These are phyloP conservation scores for Drosophila pandora DNA, from an alignment of 1,140 invertebrate species.

Conservation along the genomic window DNA sequence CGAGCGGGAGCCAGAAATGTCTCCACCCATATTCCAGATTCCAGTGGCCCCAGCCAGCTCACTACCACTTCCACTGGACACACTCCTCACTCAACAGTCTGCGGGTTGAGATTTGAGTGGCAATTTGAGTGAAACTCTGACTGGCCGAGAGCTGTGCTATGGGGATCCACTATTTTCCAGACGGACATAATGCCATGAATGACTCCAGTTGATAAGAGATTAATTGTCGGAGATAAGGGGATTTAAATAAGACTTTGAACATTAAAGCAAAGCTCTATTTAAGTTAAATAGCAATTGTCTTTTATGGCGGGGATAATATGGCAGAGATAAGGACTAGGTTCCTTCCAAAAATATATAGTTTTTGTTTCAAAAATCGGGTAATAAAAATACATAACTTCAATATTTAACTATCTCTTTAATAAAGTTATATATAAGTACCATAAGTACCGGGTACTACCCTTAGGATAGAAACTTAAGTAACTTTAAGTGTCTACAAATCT, in stretches of 20 bases:
- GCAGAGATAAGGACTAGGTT: neutral
- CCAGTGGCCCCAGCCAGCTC: constrained; percentile 49
- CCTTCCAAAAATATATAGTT: neutral
- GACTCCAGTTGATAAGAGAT: constrained; percentile 16
- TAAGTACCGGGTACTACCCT: too few species aligned
- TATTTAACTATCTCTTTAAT: too few species aligned
- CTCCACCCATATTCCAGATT: constrained; percentile 80
- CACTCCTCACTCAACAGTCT: constrained; percentile 21
- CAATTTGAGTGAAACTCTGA: constrained; percentile 60
- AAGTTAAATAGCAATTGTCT: too few species aligned
- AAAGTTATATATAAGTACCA: too few species aligned
- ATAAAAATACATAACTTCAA: too few species aligned
- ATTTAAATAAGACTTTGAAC: constrained; percentile 8
- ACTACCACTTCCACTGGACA: constrained; percentile 36
- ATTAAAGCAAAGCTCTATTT: neutral
- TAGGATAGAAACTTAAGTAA: too few species aligned
- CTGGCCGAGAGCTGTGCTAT: constrained; percentile 13
- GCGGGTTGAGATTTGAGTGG: constrained; percentile 47
- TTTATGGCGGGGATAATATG: too few species aligned
- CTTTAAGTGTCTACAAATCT: too few species aligned
- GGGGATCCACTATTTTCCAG: too few species aligned
- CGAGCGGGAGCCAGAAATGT: constrained; percentile 35
- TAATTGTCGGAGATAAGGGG: constrained; percentile 7
- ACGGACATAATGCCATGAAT: too few species aligned
- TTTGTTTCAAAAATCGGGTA: too few species aligned